Conservation (phyloP, 2,113 vertebrate species). For the Conger conger region DNA sequence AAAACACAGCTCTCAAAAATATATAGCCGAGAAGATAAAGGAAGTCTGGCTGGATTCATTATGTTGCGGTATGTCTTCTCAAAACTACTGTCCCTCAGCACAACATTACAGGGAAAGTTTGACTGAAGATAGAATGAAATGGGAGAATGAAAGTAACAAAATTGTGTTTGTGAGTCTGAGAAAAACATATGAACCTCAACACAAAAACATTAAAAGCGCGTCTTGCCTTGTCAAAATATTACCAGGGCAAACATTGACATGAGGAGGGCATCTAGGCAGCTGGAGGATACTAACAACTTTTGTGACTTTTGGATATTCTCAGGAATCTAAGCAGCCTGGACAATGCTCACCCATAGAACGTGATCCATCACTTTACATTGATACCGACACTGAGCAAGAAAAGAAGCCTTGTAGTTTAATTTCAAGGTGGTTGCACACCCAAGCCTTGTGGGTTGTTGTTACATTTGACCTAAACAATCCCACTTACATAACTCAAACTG, state of each 20-base stretch:
- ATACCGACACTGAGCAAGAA: no score
- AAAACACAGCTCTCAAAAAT: conserved; percentile 71
- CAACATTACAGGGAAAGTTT: neutral
- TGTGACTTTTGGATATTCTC: neutral
- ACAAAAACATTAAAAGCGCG: neutral
- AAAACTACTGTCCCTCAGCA: neutral
- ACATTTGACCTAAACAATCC: no score
- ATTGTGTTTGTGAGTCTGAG: neutral
- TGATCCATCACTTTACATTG: neutral
- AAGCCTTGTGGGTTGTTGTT: neutral
- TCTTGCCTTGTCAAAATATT: neutral
- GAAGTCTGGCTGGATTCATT: conserved; percentile 60
- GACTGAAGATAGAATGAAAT: neutral
- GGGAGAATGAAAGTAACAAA: neutral
- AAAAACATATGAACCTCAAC: neutral
- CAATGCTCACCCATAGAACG: neutral
- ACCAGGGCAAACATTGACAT: neutral
- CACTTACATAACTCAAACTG: no score
- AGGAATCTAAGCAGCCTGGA: neutral
- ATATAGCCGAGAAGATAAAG: conserved; percentile 56
- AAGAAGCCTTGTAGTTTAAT: neutral
- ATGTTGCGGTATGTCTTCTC: conserved; percentile 34
- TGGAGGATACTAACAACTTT: neutral
- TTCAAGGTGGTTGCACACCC: neutral
- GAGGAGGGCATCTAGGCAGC: neutral